Evolutionary conservation across 2,113 vertebrate genomes (phyloP), one percentile per base, ranked within the genome.

Genomic region (Brachyhypopomus gauderio): DNA sequence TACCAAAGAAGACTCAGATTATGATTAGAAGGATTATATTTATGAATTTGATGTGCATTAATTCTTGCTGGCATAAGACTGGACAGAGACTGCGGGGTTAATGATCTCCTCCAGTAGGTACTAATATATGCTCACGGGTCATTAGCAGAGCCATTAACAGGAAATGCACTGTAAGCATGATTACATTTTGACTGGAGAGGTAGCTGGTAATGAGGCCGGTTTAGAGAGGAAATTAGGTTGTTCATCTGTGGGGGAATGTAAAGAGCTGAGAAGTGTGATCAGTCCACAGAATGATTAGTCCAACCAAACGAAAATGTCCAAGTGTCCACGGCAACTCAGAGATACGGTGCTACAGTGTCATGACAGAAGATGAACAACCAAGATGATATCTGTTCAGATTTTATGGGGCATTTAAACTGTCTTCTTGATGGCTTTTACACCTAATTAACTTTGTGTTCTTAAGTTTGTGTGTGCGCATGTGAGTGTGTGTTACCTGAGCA

Each of bases 161-260:
- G 63, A 81, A 75, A 45, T 81, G 72, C 79, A 67, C 79, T 36
- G 62, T 67, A 75, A 81, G 79, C 79, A 66, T 16, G 52, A 69
- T 75, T 75, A 72, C 48, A 69, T 69, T 75, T 34, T 20, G 72
- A 75, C 72, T 81, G 79, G 5, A 81, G 59, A 81, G 79, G 79
- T 81, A 72, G 34, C 67, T 58, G 79, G 79, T 81, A 81, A 81
- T 81, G 79, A 81, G 72, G 48, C 48, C 69, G 79, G 72, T 22
- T 56, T 55, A 30, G 14, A 58, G 58, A 75, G 79, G 69, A 69
- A 81, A 81, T 81, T 72, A 48, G 36, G 72, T 81, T 25, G 72
- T 58, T 75, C 36, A 69, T 75, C 72, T 80, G 52, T 66, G 60
- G 45, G 72, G 72, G 72, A 45, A 75, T 67, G 62, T 69, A 69